Conservation (phyloP, 2,113 vertebrate species). For the Petroica traversi region DNA sequence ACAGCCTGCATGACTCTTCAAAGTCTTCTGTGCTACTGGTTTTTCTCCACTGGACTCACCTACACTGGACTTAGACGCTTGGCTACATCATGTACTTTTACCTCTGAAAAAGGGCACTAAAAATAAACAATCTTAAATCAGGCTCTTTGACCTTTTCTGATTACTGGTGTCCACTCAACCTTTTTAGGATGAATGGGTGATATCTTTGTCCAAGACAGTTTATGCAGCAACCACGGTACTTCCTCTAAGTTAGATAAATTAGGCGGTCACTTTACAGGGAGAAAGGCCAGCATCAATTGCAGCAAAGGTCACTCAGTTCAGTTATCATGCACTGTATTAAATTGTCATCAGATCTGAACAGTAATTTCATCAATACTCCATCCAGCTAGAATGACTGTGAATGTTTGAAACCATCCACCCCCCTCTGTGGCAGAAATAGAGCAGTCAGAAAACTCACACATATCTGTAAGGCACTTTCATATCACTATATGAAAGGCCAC, state of each 20-base stretch:
- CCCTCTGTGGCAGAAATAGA: background rate
- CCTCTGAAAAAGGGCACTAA: background rate
- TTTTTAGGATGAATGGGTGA: constrained; percentile 68
- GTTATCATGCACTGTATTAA: constrained; percentile 73
- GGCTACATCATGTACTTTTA: background rate
- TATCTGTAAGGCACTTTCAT: background rate
- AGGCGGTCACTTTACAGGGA: constrained; percentile 70
- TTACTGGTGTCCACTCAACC: constrained; percentile 57
- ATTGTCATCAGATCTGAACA: constrained; percentile 69
- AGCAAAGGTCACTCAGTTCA: constrained; percentile 71
- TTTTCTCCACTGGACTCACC: background rate
- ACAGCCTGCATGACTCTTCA: background rate
- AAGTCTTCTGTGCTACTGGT: background rate
- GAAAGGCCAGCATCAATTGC: constrained; percentile 71
- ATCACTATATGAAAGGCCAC: background rate
- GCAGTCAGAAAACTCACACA: background rate
- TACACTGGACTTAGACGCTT: background rate
- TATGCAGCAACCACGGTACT: constrained; percentile 74
- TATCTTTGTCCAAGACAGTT: constrained; percentile 69
- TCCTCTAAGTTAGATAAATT: constrained; percentile 79
- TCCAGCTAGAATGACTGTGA: constrained; percentile 50
- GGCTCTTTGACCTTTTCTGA: constrained; percentile 69
- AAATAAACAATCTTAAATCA: constrained; percentile 59
- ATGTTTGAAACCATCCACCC: constrained; percentile 1
- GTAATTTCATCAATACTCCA: constrained; percentile 71